phyloP scores from a whole-genome alignment of 2,113 vertebrate genomes.

The Chitala chitala region DNA sequence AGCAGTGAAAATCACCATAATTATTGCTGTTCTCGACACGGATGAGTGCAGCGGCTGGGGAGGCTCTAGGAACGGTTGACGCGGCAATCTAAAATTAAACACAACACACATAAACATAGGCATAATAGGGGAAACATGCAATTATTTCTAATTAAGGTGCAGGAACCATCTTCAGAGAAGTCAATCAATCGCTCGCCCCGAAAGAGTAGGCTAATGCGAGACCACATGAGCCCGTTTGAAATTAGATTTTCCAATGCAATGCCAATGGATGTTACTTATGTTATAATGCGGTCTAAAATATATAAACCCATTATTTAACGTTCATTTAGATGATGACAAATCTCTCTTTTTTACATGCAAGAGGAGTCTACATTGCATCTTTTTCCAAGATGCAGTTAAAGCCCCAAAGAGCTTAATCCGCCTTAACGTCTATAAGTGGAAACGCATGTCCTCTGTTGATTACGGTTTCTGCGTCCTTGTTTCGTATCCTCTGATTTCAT shows the following conservation, averaged over 20 bases:
- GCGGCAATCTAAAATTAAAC: conserved; percentile 27
- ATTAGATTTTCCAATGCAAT: neutral
- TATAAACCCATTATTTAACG: neutral
- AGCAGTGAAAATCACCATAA: conserved; percentile 21
- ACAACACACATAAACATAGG: conserved; percentile 23
- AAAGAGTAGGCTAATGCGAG: conserved; percentile 40
- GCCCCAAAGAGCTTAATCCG: conserved; percentile 36
- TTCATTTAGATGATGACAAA: conserved; percentile 4
- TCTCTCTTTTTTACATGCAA: conserved; percentile 4
- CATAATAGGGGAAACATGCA: conserved; percentile 28
- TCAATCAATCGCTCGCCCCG: conserved; percentile 30
- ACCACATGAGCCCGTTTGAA: conserved; percentile 20
- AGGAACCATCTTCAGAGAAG: conserved; percentile 12
- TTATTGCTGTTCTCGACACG: conserved; percentile 19
- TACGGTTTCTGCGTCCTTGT: conserved; percentile 33
- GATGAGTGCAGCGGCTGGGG: conserved; percentile 13
- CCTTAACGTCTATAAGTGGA: conserved; percentile 41
- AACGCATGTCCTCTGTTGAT: conserved; percentile 38
- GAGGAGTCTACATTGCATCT: neutral
- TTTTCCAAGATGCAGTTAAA: conserved; percentile 41
- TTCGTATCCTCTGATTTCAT: conserved; percentile 27
- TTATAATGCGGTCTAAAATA: neutral
- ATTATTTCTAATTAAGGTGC: conserved; percentile 31
- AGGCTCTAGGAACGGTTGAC: conserved; percentile 34
- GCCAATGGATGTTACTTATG: neutral